These are phyloP conservation scores for Planococcus citri DNA, from an alignment of 1,140 invertebrate species.

Conservation along the genomic window DNA sequence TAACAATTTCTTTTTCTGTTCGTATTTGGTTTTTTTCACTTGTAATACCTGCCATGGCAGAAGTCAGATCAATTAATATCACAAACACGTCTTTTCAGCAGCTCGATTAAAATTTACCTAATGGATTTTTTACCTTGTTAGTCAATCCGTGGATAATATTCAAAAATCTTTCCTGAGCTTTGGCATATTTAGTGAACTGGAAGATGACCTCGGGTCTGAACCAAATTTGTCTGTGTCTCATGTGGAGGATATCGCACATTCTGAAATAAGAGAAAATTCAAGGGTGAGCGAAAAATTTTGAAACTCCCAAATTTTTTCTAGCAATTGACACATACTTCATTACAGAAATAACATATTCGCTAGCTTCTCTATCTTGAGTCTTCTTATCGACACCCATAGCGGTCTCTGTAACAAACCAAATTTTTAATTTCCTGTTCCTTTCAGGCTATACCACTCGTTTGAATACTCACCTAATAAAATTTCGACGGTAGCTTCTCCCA, in stretches of 20 bases:
- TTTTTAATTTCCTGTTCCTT: too few relatives aligned
- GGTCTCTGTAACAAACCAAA: slow-evolving; percentile 39
- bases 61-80: neutral
- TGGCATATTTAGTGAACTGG: slow-evolving; percentile 42
- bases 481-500: slow-evolving; percentile 73
- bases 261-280: slow-evolving; percentile 32
- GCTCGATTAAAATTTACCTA: neutral
- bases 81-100: neutral
- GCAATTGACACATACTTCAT: slow-evolving; percentile 44
- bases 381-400: slow-evolving; percentile 55
- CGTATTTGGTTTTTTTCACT: slow-evolving; percentile 41
- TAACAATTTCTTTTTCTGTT: slow-evolving; percentile 36
- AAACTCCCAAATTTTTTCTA: too few relatives aligned
- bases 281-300: slow-evolving; percentile 1
- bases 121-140: slow-evolving; percentile 34
- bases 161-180: slow-evolving; percentile 46
- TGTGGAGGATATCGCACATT: slow-evolving; percentile 58
- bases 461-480: slow-evolving; percentile 58
- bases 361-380: slow-evolving; percentile 47
- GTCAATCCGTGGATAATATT: slow-evolving; percentile 49
- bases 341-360: slow-evolving; percentile 56
- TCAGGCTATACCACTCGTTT: too few relatives aligned
- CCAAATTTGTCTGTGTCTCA: slow-evolving; percentile 47
- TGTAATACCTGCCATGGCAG: slow-evolving; percentile 40
- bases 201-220: slow-evolving; percentile 46